phyloP scores from a whole-genome alignment of 2,888 invertebrate genomes.

The Disparrhopalites patrizii region DNA sequence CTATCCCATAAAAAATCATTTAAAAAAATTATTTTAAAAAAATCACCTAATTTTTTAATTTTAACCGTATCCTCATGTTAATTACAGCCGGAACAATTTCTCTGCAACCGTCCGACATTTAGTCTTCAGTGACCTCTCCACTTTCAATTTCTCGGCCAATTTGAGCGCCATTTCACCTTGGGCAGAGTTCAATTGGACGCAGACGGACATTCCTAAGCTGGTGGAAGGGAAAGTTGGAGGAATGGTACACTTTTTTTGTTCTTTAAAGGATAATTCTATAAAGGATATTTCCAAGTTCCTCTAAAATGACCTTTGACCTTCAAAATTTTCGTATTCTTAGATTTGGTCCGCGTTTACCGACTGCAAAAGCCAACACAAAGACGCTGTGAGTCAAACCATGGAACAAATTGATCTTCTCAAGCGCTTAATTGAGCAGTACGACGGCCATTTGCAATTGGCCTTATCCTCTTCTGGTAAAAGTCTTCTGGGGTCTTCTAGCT shows the following conservation, averaged over 20 bases:
- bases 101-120: constrained; percentile 5
- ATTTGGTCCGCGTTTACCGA: constrained; percentile 51
- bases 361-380: constrained; percentile 51
- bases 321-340: too few species aligned
- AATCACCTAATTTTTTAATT: too few species aligned
- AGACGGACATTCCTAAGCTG: constrained; percentile 21
- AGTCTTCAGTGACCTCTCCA: constrained; percentile 4
- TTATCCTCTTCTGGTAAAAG: constrained; percentile 26
- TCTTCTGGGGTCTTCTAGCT: too few species aligned
- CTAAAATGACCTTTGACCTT: too few species aligned
- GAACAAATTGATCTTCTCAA: constrained; percentile 52
- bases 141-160: constrained; percentile 12
- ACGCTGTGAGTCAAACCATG: constrained; percentile 51
- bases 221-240: constrained; percentile 12
- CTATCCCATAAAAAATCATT: too few species aligned
- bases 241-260: neutral
- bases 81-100: constrained; percentile 19
- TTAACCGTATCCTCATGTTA: too few species aligned
- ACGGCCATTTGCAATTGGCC: constrained; percentile 48
- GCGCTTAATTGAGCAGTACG: constrained; percentile 50
- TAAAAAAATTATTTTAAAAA: too few species aligned
- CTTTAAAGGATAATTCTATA: neutral
- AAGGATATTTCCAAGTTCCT: too few species aligned
- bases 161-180: constrained; percentile 13
- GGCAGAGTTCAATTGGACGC: neutral